Evolutionary conservation across 2,113 vertebrate species (phyloP).

Genomic region (Terrapene triunguis): DNA sequence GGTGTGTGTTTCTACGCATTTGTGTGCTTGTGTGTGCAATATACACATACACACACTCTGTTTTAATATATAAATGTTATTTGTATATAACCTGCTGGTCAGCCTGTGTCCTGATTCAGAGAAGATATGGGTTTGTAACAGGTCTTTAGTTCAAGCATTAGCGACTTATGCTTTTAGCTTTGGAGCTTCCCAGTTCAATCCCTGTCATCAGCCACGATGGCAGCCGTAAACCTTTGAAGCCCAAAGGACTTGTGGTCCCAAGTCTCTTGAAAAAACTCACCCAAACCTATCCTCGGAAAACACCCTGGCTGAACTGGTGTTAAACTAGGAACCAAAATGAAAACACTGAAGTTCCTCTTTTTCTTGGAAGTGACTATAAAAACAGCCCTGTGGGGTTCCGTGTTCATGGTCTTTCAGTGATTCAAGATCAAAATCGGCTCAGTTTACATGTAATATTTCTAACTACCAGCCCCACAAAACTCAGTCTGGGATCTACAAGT

Average conservation of each 20-base stretch:
- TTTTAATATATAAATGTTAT: neutral
- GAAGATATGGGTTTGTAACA: neutral
- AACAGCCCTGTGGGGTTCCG: neutral
- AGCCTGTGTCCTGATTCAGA: neutral
- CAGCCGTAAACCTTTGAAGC: neutral
- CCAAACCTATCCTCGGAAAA: neutral
- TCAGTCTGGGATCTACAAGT: neutral
- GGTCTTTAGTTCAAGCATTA: neutral
- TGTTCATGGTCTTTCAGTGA: neutral
- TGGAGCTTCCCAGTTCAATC: neutral
- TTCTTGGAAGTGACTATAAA: neutral
- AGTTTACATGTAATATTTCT: neutral
- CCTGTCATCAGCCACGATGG: neutral
- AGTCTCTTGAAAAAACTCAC: no score
- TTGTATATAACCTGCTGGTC: neutral
- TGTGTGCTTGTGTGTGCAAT: neutral
- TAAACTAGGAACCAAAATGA: neutral
- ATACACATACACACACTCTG: neutral
- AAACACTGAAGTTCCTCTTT: neutral
- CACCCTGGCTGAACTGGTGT: neutral
- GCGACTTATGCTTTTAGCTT: neutral
- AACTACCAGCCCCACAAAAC: no score
- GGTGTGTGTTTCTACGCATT: neutral
- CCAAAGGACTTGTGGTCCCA: no score
- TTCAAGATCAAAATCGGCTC: neutral